Evolutionary conservation across 2,888 invertebrate species (phyloP), one percentile per base, ranked within the genome.

Genomic region (Hypena proboscidalis): DNA sequence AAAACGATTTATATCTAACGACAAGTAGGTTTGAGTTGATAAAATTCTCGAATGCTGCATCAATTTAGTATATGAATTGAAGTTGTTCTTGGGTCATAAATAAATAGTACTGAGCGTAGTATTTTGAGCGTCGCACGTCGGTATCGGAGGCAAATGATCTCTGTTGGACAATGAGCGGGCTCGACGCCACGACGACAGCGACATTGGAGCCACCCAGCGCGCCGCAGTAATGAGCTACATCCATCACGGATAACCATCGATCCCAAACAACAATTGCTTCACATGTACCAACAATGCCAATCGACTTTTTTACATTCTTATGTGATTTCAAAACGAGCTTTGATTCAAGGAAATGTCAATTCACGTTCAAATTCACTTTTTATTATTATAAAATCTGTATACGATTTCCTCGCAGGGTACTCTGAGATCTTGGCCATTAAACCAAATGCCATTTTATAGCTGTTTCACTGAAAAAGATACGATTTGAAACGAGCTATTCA

Each of bases 31-130:
- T 62, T 58, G 62, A 32, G 42, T 40, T 8, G 20, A 39, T 11
- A 39, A 39, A 35, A 1, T 4, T n/a, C n/a, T n/a, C n/a, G n/a
- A n/a, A n/a, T n/a, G n/a, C n/a, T n/a, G n/a, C n/a, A n/a, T n/a
- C n/a, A n/a, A n/a, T n/a, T n/a, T n/a, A n/a, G 14, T 15, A 4
- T 7, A 41, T 3, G 29, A 11, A 35, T 35, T 34, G 9, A 34
- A 23, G 17, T 75, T 52, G 54, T 70, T 66, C 58, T 68, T 58
- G 14, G 29, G 77, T 66, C 80, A 84, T 89, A 87, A 88, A 90
- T 89, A 87, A 86, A 80, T 81, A 74, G 81, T 82, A 85, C 85
- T 83, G 82, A 80, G 76, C n/a, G n/a, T n/a, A n/a, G 75, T 74
- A 77, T 81, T 80, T 80, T 78, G 77, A 80, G 78, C 77, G 72